A percentile compares a stretch with the other conserved stretches of the same genome.
Conservation (phyloP, 2,113 vertebrate species). For the Orthochromis indermauri region DNA sequence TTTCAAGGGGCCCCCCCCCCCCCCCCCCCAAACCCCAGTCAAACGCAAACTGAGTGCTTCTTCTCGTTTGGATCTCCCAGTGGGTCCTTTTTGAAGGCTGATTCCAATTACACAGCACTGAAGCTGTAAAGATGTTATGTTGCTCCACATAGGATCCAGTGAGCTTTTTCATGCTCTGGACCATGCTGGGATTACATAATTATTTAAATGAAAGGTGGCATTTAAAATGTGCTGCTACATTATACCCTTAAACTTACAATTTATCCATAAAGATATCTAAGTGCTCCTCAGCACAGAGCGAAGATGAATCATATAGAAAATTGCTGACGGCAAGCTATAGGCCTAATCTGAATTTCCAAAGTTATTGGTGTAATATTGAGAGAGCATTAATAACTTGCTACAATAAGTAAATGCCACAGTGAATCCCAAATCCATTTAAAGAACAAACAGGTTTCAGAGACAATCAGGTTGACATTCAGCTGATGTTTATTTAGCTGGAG, state of each 20-base stretch:
- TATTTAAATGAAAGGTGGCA: neutral
- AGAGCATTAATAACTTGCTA: neutral
- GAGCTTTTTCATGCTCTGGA: neutral
- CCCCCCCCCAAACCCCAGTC: neutral
- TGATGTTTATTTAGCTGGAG: conserved; percentile 54
- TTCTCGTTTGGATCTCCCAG: conserved; percentile 11
- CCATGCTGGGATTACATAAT: conserved; percentile 9
- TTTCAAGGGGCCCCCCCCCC: conserved; percentile 34
- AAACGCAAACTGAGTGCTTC: conserved; percentile 24
- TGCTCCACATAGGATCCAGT: neutral
- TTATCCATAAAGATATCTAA: neutral
- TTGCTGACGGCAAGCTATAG: neutral
- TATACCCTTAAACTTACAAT: neutral
- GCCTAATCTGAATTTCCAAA: neutral
- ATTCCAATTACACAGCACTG: conserved; percentile 44
- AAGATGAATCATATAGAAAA: neutral
- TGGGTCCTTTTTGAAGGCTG: conserved; percentile 38
- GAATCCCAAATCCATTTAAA: conserved; percentile 22
- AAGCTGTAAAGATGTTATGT: conserved; percentile 2
- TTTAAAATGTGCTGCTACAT: neutral
- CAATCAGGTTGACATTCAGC: conserved; percentile 50
- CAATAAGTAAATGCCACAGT: conserved; percentile 13
- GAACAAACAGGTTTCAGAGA: conserved; percentile 28
- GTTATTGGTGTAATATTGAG: neutral
- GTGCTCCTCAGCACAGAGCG: neutral